These are phyloP conservation scores for Polyommatus icarus DNA, from an alignment of 2,888 invertebrate genomes.

Conservation along the genomic window DNA sequence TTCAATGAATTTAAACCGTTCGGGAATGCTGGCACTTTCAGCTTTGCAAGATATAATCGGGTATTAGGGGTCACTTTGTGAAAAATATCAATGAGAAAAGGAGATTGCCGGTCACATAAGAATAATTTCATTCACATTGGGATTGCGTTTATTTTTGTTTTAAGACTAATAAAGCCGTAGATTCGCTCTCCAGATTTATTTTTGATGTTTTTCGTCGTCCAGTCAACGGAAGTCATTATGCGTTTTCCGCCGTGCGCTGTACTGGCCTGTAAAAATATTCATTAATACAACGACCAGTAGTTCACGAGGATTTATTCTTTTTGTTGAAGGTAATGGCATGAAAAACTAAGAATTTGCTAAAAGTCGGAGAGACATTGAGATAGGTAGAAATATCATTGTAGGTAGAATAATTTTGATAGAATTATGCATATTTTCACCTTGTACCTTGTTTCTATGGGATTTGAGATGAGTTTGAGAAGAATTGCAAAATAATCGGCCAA, in stretches of 20 bases:
- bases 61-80: not conserved
- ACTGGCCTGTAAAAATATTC: conserved; percentile 74
- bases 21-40: not conserved
- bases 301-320: conserved; percentile 52
- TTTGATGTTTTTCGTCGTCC: conserved; percentile 67
- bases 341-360: conserved; percentile 1
- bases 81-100: not conserved
- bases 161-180: conserved; percentile 42
- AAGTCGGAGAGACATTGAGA: not conserved
- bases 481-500: too few relatives aligned
- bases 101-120: not conserved
- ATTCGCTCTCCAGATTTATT: conserved; percentile 56
- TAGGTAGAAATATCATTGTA: not conserved
- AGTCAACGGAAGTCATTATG: conserved; percentile 76
- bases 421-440: not conserved
- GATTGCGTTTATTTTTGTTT: conserved; percentile 16
- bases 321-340: conserved; percentile 37
- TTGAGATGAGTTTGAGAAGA: not conserved
- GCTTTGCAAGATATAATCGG: not conserved
- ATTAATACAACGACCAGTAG: conserved; percentile 68
- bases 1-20: conserved; percentile 21
- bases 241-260: conserved; percentile 71
- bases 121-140: not conserved
- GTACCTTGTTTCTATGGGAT: not conserved
- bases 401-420: not conserved